Evolutionary conservation across 2,797 vertebrate species (phyloP).

Genomic region (Glyptemys insculpta): DNA sequence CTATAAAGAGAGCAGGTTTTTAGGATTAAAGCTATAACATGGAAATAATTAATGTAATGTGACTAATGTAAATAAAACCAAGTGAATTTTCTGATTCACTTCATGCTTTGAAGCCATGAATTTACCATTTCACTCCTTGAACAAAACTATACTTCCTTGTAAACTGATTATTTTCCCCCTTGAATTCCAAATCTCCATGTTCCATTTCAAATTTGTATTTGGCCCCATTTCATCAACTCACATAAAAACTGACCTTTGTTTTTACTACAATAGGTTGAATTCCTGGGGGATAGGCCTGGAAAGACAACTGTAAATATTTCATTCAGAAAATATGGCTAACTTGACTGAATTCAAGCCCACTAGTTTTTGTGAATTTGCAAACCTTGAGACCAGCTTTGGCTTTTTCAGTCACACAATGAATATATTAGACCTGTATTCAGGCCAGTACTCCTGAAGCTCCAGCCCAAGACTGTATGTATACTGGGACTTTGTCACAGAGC

Average conservation of each 20-base stretch:
- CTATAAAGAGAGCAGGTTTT: neutral
- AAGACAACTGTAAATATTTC: neutral
- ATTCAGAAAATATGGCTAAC: neutral
- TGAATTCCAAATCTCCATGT: neutral
- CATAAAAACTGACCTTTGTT: neutral
- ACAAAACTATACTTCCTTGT: accelerated
- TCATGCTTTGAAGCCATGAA: neutral
- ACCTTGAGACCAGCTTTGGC: neutral
- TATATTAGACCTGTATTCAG: neutral
- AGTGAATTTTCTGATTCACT: neutral
- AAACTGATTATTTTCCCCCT: neutral
- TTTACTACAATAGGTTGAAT: neutral
- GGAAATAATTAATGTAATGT: neutral
- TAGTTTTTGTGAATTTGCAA: neutral
- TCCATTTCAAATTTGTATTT: neutral
- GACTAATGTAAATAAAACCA: neutral
- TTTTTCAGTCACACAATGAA: neutral
- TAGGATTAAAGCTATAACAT: neutral
- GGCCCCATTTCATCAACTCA: neutral
- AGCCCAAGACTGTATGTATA: accelerated
- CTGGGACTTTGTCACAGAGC: neutral
- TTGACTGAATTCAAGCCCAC: neutral
- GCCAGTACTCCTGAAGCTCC: neutral
- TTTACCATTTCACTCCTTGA: neutral
- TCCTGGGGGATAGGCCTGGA: neutral